These are phyloP conservation scores for Ichneumon xanthorius DNA, from an alignment of 2,888 invertebrate species.

Conservation along the genomic window DNA sequence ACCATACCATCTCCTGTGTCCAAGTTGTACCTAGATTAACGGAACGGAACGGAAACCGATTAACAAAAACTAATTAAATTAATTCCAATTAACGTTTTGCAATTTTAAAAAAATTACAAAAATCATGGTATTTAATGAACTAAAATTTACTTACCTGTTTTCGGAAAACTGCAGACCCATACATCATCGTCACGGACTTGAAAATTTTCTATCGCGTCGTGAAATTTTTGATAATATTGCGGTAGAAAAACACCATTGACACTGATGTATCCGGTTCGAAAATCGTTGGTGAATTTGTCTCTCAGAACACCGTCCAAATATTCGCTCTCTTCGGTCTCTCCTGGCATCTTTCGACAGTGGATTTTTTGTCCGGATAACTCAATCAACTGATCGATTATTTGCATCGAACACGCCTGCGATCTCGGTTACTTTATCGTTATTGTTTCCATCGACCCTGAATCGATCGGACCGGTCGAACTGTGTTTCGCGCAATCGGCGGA, in stretches of 20 bases:
- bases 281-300: slow-evolving; percentile 79
- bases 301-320: slow-evolving; percentile 74
- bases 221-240: slow-evolving; percentile 82
- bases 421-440: neutral
- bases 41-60: neutral
- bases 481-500: neutral
- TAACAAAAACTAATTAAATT: neutral
- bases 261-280: slow-evolving; percentile 80
- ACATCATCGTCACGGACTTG: slow-evolving; percentile 86
- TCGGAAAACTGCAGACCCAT: slow-evolving; percentile 87
- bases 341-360: slow-evolving; percentile 31
- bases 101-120: neutral
- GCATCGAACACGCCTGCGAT: neutral
- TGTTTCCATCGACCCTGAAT: neutral
- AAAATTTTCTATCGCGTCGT: slow-evolving; percentile 84
- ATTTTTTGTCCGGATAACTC: neutral
- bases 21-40: slow-evolving; percentile 89
- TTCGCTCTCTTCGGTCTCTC: slow-evolving; percentile 11
- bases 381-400: neutral
- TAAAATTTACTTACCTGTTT: slow-evolving; percentile 85
- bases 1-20: slow-evolving; percentile 92
- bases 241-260: slow-evolving; percentile 84
- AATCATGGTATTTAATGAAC: neutral
- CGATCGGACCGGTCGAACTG: neutral
- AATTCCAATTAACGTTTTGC: neutral